These are phyloP conservation scores for Python bivittatus DNA, from an alignment of 2,113 vertebrate species.

Conservation along the genomic window DNA sequence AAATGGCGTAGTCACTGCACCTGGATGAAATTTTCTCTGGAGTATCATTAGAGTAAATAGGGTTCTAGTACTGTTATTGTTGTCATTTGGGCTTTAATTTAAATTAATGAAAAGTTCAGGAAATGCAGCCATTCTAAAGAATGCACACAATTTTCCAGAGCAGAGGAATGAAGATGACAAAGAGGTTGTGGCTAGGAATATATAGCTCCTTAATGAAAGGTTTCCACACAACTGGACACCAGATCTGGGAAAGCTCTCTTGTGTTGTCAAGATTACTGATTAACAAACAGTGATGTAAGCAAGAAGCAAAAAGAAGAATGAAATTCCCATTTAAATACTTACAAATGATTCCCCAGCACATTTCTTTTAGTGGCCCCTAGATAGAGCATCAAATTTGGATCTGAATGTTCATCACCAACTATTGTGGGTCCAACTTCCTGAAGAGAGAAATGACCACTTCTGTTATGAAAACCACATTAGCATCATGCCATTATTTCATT, in stretches of 20 bases:
- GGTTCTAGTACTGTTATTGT: not conserved
- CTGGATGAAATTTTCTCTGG: not conserved
- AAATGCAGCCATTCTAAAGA: not conserved
- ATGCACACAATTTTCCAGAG: not conserved
- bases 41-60: not conserved
- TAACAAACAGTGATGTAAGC: not conserved
- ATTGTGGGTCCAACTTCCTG: conserved; percentile 94
- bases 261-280: not conserved
- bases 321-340: conserved; percentile 63
- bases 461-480: rapidly evolving
- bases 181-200: not conserved
- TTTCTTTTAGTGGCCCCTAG: conserved; percentile 89
- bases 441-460: conserved; percentile 40
- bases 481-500: not conserved
- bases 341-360: conserved; percentile 95
- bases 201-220: not conserved
- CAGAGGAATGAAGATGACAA: not conserved
- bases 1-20: not conserved
- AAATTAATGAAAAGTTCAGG: not conserved
- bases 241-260: not conserved
- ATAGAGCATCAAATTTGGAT: conserved; percentile 86
- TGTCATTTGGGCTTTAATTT: not conserved
- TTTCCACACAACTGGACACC: not conserved
- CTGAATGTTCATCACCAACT: conserved; percentile 91
- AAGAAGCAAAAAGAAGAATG: not conserved